Percentiles rank a stretch among this genome's conserved stretches.
These are phyloP conservation scores for Anabacerthia variegaticeps DNA, from an alignment of 2,797 vertebrate species.

Conservation along the genomic window DNA sequence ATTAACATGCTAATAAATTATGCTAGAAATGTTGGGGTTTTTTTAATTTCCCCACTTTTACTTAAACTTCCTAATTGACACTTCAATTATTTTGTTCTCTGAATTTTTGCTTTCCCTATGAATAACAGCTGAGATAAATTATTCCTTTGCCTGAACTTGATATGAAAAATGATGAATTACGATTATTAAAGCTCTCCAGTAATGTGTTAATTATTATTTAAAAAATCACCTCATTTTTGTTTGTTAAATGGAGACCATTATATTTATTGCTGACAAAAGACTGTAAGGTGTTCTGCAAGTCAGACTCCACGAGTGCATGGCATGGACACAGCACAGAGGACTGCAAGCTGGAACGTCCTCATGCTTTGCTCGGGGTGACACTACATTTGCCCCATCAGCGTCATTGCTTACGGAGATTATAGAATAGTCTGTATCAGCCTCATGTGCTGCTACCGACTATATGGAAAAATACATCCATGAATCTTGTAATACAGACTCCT, in stretches of 20 bases:
- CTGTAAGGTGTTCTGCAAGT: background rate
- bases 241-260: background rate
- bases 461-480: slow-evolving; percentile 44
- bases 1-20: slow-evolving; percentile 70
- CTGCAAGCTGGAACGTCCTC: background rate
- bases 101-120: slow-evolving; percentile 47
- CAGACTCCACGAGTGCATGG: background rate
- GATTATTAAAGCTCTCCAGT: slow-evolving; percentile 55
- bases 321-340: background rate
- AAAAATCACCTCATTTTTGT: background rate
- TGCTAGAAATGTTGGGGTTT: slow-evolving; percentile 34
- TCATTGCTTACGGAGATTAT: background rate
- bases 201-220: slow-evolving; percentile 54
- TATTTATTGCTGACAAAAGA: background rate
- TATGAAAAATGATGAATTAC: slow-evolving; percentile 53
- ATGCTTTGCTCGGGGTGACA: background rate
- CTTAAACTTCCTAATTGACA: slow-evolving; percentile 71
- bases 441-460: background rate
- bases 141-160: slow-evolving; percentile 39
- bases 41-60: slow-evolving; percentile 56
- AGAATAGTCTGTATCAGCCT: background rate
- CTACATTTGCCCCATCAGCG: background rate
- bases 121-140: slow-evolving; percentile 58
- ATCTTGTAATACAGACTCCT: slow-evolving; percentile 77
- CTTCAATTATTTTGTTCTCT: slow-evolving; percentile 60